Base-by-base conservation (phyloP, 2,113 vertebrate species). In the Pachyramphus minor region DNA sequence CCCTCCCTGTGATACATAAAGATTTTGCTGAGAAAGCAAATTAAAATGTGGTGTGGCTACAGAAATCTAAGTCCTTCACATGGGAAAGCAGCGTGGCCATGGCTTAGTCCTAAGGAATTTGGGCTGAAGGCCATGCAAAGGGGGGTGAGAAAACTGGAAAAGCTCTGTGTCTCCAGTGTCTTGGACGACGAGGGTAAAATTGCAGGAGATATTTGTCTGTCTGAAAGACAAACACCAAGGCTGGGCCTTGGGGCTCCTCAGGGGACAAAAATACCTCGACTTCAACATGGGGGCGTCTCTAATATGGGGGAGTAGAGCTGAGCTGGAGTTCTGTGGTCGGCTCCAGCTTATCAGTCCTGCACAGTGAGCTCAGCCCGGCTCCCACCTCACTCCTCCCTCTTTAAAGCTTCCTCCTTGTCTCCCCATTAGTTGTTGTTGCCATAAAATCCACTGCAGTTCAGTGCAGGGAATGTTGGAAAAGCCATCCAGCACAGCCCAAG, bases 51-150 rank as follows among this genome's bases (percentile, higher is more conserved):
- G 22, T 13, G 1, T 52, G 44, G 63, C 31, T n/a, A 68, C 12
- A 71, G 56, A 69, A 69, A 84, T 24, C 10, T 11, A 7, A 39
- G 13, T 41, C 49, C 50, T 37, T 80, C 50, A 50, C 86, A 3
- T 0, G 18, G 53, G 45, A 76, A 81, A 52, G 8, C 47, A 30
- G 21, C n/a, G 31, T 0, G 3, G 56, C 37, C 21, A 5, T 2
- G 2, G 42, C 28, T 76, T 16, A 52, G 20, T 28, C 42, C 47
- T 59, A 5, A 86, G 79, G 79, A 59, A 66, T 71, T 30, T 27
- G 68, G 55, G 63, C 39, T 41, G 39, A 80, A 84, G 62, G 72
- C 44, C 28, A 10, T 4, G 5, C 41, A 63, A 83, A 68, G 9
- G 21, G 8, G 7, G 4, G 72, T 25, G 33, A 44, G 35, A 64